phyloP scores from a whole-genome alignment of 2,797 vertebrate species.

The Chloroceryle inda region DNA sequence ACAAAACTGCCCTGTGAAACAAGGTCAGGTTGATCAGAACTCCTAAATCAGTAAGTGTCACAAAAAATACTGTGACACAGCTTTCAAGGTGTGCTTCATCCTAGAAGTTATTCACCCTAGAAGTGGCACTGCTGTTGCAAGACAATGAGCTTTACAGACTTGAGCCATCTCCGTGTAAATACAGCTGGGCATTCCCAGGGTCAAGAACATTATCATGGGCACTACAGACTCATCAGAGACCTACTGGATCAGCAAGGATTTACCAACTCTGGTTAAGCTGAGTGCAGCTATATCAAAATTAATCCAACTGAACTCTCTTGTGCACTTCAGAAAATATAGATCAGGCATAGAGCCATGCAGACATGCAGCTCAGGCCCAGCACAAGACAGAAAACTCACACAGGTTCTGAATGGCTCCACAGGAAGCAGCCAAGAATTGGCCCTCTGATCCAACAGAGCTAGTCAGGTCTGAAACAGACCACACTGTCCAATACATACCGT shows the following conservation, averaged over 20 bases:
- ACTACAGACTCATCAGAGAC: background rate
- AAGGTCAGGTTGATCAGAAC: background rate
- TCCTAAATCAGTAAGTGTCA: background rate
- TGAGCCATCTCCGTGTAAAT: background rate
- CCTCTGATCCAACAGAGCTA: background rate
- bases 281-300: background rate
- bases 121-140: background rate
- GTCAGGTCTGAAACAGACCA: background rate
- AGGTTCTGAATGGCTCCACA: background rate
- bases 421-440: background rate
- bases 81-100: background rate
- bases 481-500: background rate
- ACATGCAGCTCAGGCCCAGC: background rate
- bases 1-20: background rate
- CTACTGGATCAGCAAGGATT: rapidly evolving
- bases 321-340: background rate
- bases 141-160: background rate
- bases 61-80: background rate
- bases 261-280: background rate
- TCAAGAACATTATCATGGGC: background rate
- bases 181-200: background rate
- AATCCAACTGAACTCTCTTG: background rate
- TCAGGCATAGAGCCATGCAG: background rate
- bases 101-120: background rate
- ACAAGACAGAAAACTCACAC: background rate